phyloP scores from a whole-genome alignment of 1,140 invertebrate species.

The Stegodyphus dumicola region DNA sequence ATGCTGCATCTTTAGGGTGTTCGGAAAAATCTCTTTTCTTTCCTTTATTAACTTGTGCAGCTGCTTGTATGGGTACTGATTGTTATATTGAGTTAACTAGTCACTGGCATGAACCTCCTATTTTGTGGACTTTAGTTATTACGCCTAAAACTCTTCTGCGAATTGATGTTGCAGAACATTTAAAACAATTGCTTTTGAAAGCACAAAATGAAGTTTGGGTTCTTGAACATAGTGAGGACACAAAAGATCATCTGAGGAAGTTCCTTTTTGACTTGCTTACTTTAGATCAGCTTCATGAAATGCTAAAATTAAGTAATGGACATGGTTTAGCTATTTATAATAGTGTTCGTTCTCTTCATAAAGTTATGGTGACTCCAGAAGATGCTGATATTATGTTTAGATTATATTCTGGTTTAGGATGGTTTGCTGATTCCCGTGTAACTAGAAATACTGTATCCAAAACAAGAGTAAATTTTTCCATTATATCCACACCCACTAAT shows the following conservation, averaged over 20 bases:
- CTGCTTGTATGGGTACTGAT: slow-evolving; percentile 54
- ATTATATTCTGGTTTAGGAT: slow-evolving; percentile 32
- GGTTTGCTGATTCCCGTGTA: slow-evolving; percentile 37
- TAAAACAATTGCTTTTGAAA: slow-evolving; percentile 32
- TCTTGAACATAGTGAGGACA: slow-evolving; percentile 13
- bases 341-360: slow-evolving; percentile 35
- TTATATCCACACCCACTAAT: slow-evolving; percentile 29
- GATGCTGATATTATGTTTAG: slow-evolving; percentile 37
- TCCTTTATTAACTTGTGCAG: slow-evolving; percentile 53
- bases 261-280: slow-evolving; percentile 51
- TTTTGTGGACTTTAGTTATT: slow-evolving; percentile 58
- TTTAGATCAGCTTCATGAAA: slow-evolving; percentile 35
- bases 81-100: slow-evolving; percentile 20
- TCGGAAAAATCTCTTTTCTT: slow-evolving; percentile 52
- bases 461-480: slow-evolving; percentile 39
- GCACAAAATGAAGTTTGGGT: slow-evolving; percentile 38
- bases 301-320: slow-evolving; percentile 45
- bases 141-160: slow-evolving; percentile 34
- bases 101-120: slow-evolving; percentile 48
- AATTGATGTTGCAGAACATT: slow-evolving; percentile 50
- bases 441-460: slow-evolving; percentile 29
- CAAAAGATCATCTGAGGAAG: slow-evolving; percentile 28
- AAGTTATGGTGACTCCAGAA: slow-evolving; percentile 14
- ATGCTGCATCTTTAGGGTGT: slow-evolving; percentile 38
- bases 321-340: slow-evolving; percentile 56